Conservation (phyloP, 2,888 invertebrate species). For the Stenodera caucasica region DNA sequence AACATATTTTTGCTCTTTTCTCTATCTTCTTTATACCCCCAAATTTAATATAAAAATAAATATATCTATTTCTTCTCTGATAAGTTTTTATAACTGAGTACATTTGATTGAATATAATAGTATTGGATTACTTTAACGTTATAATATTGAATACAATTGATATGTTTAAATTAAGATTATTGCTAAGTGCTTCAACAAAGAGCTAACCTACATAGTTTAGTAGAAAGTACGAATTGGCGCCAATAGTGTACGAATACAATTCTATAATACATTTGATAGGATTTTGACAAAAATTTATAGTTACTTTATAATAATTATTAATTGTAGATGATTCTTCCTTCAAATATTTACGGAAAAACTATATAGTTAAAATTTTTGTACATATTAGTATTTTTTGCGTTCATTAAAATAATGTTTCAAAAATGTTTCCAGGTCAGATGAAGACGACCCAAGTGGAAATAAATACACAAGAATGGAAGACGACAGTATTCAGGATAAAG, state of each 20-base stretch:
- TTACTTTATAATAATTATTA: no score
- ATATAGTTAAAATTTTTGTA: no score
- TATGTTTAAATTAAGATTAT: slow-evolving; percentile 26
- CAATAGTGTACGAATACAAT: slow-evolving; percentile 20
- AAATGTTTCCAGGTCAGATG: slow-evolving; percentile 70
- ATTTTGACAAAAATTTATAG: no score
- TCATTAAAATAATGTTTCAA: no score
- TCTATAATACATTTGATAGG: slow-evolving; percentile 12
- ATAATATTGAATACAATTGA: slow-evolving; percentile 18
- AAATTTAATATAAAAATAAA: slow-evolving; percentile 12
- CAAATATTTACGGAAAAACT: neutral
- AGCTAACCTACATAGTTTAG: slow-evolving; percentile 49
- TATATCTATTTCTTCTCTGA: no score
- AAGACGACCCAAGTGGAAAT: slow-evolving; percentile 79
- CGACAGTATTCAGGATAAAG: slow-evolving; percentile 94
- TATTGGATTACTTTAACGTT: neutral
- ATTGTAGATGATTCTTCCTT: no score
- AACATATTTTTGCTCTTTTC: slow-evolving; percentile 8
- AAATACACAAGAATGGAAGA: slow-evolving; percentile 90
- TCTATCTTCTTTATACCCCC: slow-evolving; percentile 19
- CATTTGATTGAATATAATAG: neutral
- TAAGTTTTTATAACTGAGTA: slow-evolving; percentile 7
- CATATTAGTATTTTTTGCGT: no score
- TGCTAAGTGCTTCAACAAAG: slow-evolving; percentile 28
- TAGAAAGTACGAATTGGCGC: slow-evolving; percentile 45